Evolutionary conservation across 2,888 invertebrate genomes (phyloP).

Genomic region (Nineta flava): DNA sequence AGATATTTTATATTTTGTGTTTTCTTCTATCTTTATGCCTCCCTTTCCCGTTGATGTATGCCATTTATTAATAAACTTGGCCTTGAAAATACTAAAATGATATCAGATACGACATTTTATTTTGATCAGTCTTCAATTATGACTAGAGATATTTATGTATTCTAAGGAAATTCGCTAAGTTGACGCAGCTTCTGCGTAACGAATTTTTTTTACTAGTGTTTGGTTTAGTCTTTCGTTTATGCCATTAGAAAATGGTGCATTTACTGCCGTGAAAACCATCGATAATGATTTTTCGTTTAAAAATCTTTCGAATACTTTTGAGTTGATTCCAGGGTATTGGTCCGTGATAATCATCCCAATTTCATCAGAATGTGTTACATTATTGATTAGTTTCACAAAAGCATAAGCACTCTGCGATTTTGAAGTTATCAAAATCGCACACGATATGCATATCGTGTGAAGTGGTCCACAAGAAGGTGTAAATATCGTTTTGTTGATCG

Average conservation of each 20-base stretch:
- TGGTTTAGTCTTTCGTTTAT: slow-evolving; percentile 1
- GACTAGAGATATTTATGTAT: too few relatives aligned
- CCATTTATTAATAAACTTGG: too few relatives aligned
- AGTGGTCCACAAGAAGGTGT: neutral
- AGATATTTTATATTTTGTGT: too few relatives aligned
- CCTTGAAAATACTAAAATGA: too few relatives aligned
- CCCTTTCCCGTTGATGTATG: too few relatives aligned
- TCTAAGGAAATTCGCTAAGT: too few relatives aligned
- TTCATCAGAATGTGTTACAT: neutral
- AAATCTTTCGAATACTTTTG: too few relatives aligned
- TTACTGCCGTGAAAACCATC: neutral
- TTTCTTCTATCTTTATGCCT: too few relatives aligned
- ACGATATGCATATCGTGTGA: neutral
- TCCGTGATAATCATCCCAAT: neutral
- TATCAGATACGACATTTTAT: too few relatives aligned
- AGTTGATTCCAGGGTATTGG: neutral
- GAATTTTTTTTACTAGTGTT: neutral
- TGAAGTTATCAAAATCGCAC: neutral
- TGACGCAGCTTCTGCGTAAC: too few relatives aligned
- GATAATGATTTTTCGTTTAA: neutral
- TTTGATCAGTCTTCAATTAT: too few relatives aligned
- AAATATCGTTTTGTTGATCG: neutral
- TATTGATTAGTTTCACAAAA: neutral
- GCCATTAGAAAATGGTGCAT: neutral
- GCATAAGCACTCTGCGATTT: neutral